Evolutionary conservation across 1,140 invertebrate species (phyloP), one percentile per base, ranked within the genome.

Genomic region (Cheumatopsyche charites): DNA sequence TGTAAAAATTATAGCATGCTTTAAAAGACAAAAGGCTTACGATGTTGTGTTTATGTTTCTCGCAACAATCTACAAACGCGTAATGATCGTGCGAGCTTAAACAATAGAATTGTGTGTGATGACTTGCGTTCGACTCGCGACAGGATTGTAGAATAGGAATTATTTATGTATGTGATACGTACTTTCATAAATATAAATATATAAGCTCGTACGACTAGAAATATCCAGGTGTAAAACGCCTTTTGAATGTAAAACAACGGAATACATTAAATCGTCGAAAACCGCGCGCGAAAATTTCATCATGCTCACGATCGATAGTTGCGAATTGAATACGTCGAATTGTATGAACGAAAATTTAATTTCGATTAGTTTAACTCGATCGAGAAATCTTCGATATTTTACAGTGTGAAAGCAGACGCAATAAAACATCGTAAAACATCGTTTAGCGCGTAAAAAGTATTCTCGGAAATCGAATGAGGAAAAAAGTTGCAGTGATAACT

Each of bases 91-190:
- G 29, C 36, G 36, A n/a, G 5, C 55, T 45, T 70, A 73, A 70
- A 73, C 72, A 73, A 73, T 73, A 73, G 67, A 73, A 73, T 73
- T 73, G 68, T 73, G 66, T 73, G 17, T 19, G 68, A 70, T 73
- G 72, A 73, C 72, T 73, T 73, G 72, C 72, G 43, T 71, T 63
- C 43, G 15, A 15, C 45, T 41, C 13, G 42, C 26, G 66, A 23
- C 25, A 55, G 45, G 47, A 68, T 55, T 68, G 47, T 55, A 55
- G 47, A 45, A 68, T 68, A 47, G 47, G 23, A 58, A 58, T 58
- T 58, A 25, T 25, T 7, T 19, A 36, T 36, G 29, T 36, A 36
- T 36, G 29, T 36, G 29, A 58, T 25, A 58, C 23, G 25, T 58
- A 58, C 23, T 23, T 36, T 36, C 29, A 9, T 36, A 36, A 36